phyloP scores from a whole-genome alignment of 2,797 vertebrate species.

The Percopsis omiscomaycus region DNA sequence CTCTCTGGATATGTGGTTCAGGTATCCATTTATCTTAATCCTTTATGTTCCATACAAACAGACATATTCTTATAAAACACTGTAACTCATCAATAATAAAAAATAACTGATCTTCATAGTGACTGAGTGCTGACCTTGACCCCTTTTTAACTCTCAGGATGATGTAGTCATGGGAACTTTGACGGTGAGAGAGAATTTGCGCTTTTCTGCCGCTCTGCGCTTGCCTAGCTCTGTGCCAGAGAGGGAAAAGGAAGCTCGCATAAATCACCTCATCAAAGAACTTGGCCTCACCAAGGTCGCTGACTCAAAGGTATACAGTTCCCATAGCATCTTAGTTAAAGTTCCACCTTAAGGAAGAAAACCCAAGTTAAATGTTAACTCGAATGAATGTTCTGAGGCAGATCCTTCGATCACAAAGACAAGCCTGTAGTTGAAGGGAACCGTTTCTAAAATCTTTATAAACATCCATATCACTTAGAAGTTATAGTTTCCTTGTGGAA shows the following conservation, averaged over 20 bases:
- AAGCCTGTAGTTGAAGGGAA: no score
- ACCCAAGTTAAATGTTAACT: no score
- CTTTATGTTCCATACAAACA: not conserved
- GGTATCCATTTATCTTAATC: conserved; percentile 55
- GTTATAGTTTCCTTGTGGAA: no score
- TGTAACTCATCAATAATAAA: not conserved
- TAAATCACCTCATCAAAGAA: conserved; percentile 85
- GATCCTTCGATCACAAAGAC: no score
- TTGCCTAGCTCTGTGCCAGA: conserved; percentile 80
- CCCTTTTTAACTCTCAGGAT: conserved; percentile 74
- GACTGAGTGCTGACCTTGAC: conserved; percentile 23
- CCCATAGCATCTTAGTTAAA: not conserved
- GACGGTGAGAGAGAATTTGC: conserved; percentile 92
- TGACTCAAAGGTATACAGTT: conserved; percentile 83
- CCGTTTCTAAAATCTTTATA: no score
- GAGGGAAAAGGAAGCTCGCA: conserved; percentile 83
- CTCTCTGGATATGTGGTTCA: conserved; percentile 86
- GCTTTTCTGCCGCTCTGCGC: conserved; percentile 92
- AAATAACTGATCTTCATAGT: not conserved
- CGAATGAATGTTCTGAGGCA: no score
- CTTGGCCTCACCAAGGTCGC: conserved; percentile 90
- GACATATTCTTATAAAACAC: not conserved
- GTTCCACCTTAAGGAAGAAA: not conserved
- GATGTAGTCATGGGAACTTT: conserved; percentile 95
- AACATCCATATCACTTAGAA: no score